Base-by-base conservation (phyloP, 2,797 vertebrate species). In the Chiroxiphia lanceolata region DNA sequence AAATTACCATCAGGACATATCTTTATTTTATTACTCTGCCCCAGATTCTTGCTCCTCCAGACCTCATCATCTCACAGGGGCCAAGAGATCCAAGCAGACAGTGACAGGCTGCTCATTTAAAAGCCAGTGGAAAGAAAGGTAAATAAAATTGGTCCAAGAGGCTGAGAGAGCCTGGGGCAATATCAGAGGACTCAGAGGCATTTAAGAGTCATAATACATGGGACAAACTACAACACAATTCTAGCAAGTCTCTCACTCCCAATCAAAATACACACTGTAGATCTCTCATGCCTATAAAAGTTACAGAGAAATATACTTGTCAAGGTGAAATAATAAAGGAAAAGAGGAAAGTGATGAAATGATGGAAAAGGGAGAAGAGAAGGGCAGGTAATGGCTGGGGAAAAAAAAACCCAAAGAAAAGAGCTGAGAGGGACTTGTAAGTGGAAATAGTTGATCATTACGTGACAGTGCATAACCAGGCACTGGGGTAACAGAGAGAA, bases 101-200 rank as follows among this genome's bases (percentile, higher is more conserved):
- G 16, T 22, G 56, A 42, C 86, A 56, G 56, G 40, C 60, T 9
- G 36, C 48, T 92, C 6, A 3, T 47, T 68, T 47, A 2, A 45
- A 90, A 90, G 13, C 19, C 78, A 68, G 15, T 38, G 34, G 38
- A 69, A 65, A 23, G 47, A 83, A 71, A 18, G 5, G 65, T 67
- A 63, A 94, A 91, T 47, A 91, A 85, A 96, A 76, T 22, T 70
- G 79, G 75, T 63, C 83, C 85, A 42, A 69, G 61, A 93, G n/a
- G 18, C 44, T 61, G 70, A 36, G 51, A 68, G 89, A 64, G 51
- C 65, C 70, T 33, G 53, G 56, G 87, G 85, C 68, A 68, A 8
- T 47, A 87, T 53, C 53, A 64, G 50, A 86, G 65, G 38, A 72
- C 57, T 85, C 65, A 21, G 72, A 87, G 89, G 38, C 57, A 45